Conservation (phyloP, 92 coral and sea anemone genomes). For the Heteractis magnifica region DNA sequence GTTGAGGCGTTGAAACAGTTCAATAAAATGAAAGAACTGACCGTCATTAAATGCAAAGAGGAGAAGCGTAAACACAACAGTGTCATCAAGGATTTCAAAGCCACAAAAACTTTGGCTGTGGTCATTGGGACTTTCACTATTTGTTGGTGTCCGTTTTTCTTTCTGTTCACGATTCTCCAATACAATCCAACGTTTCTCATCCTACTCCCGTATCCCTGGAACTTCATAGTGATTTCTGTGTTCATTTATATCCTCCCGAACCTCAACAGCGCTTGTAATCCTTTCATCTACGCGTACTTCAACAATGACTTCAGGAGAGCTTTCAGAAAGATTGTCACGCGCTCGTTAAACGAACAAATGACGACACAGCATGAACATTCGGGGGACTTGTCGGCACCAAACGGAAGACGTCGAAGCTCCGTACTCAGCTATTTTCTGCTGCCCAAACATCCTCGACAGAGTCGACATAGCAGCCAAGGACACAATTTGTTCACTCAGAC, state of each 20-base stretch:
- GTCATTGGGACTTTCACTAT: slow-evolving; percentile 89
- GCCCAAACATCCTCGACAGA: slow-evolving; percentile 12
- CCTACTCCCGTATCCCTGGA: slow-evolving; percentile 27
- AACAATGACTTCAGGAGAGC: slow-evolving; percentile 85
- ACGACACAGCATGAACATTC: slow-evolving; percentile 4
- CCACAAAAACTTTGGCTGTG: slow-evolving; percentile 87
- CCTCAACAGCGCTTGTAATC: slow-evolving; percentile 90
- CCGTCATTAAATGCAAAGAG: slow-evolving; percentile 33
- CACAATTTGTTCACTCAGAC: slow-evolving; percentile 2
- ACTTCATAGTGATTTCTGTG: slow-evolving; percentile 24
- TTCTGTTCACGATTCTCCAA: slow-evolving; percentile 66
- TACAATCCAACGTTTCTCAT: slow-evolving; percentile 28
- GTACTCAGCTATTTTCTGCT: slow-evolving; percentile 7
- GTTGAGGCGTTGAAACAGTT: slow-evolving; percentile 85
- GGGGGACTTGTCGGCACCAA: slow-evolving; percentile 14
- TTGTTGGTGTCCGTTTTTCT: slow-evolving; percentile 96
- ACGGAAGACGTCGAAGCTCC: slow-evolving; percentile 49
- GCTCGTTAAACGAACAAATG: slow-evolving; percentile 16
- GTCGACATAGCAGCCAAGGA: slow-evolving; percentile 19
- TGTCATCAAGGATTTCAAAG: slow-evolving; percentile 77
- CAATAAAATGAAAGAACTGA: slow-evolving; percentile 67
- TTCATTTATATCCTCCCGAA: slow-evolving; percentile 69
- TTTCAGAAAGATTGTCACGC: slow-evolving; percentile 72
- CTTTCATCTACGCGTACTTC: slow-evolving; percentile 93
- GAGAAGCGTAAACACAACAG: slow-evolving; percentile 69